Evolutionary conservation across 2,797 vertebrate genomes (phyloP).

Genomic region (Mustela erminea): DNA sequence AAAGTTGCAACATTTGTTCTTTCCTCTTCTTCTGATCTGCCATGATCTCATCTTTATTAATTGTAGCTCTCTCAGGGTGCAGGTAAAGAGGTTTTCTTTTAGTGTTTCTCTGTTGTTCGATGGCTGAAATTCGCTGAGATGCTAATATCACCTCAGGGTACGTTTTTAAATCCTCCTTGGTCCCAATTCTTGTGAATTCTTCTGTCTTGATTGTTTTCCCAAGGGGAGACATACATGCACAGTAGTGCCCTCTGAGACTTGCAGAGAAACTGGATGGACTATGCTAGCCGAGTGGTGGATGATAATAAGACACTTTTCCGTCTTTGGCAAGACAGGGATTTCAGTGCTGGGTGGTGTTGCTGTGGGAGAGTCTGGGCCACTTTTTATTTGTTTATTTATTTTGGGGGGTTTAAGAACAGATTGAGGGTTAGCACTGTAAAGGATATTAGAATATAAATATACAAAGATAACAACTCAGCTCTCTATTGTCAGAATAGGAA

Average conservation of each 20-base stretch:
- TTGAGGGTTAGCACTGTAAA: neutral
- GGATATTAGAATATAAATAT: neutral
- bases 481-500: neutral
- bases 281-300: neutral
- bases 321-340: neutral
- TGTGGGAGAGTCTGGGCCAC: neutral
- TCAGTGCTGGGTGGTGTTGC: neutral
- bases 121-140: conserved; percentile 32
- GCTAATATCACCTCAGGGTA: neutral
- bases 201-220: neutral
- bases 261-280: neutral
- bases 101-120: neutral
- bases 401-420: neutral
- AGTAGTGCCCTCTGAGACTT: neutral
- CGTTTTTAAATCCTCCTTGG: neutral
- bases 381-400: neutral
- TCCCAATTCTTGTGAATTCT: neutral
- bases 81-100: conserved; percentile 10
- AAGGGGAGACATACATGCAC: neutral
- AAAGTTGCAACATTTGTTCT: conserved; percentile 72
- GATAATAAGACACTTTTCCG: neutral
- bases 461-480: neutral
- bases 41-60: conserved; percentile 8
- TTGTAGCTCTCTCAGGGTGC: neutral
- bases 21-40: conserved; percentile 62